phyloP scores from a whole-genome alignment of 1,140 invertebrate species.

The Acromyrmex charruanus region DNA sequence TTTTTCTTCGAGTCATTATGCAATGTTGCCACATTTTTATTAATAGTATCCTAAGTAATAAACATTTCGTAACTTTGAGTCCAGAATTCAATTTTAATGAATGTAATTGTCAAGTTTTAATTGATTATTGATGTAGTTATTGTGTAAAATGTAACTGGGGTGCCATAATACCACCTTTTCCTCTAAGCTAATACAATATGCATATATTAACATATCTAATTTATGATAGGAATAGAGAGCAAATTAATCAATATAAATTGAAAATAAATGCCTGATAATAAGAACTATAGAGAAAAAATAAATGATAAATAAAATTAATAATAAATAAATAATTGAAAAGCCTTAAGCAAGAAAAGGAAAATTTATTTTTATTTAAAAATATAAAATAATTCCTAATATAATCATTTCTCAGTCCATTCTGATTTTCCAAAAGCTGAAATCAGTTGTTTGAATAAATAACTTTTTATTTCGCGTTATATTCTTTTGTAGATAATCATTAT shows the following conservation, averaged over 20 bases:
- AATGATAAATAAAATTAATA: background rate
- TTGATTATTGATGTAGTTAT: no score
- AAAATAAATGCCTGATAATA: background rate
- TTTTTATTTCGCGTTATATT: background rate
- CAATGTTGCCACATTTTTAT: no score
- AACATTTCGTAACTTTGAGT: no score
- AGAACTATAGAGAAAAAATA: background rate
- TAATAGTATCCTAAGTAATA: no score
- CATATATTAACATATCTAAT: background rate
- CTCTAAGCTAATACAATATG: background rate
- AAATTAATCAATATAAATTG: background rate
- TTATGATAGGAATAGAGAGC: background rate
- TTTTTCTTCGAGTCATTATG: no score
- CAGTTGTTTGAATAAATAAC: conserved; percentile 37
- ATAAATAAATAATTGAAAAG: background rate
- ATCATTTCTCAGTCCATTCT: background rate
- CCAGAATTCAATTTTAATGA: no score
- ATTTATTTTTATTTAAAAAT: background rate
- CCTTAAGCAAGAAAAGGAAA: background rate
- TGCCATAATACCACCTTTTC: no score
- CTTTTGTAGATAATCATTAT: background rate
- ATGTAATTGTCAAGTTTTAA: no score
- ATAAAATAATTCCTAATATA: background rate
- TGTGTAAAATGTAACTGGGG: no score
- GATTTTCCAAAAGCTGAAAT: background rate